A percentile compares a stretch with the other conserved stretches of the same genome.
phyloP scores from a whole-genome alignment of 2,113 vertebrate genomes.

The Tetraodon nigroviridis region DNA sequence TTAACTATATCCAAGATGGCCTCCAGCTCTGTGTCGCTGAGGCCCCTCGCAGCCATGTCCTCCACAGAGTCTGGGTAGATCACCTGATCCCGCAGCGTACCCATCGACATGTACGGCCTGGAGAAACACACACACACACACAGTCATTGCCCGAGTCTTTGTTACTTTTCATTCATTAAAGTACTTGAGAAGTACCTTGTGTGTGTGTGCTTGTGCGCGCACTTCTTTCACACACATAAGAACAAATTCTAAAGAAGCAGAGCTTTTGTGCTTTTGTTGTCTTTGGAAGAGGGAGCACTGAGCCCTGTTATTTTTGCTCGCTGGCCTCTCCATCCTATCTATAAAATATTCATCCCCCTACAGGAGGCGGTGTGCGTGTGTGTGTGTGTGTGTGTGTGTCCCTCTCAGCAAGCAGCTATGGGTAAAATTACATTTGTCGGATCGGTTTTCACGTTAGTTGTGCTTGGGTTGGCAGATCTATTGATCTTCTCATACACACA shows the following conservation, averaged over 20 bases:
- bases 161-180: constrained; percentile 10
- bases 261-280: constrained; percentile 3
- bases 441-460: neutral
- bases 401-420: neutral
- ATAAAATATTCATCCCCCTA: constrained; percentile 69
- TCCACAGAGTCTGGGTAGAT: constrained; percentile 94
- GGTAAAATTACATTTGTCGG: constrained; percentile 19
- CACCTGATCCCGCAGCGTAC: constrained; percentile 92
- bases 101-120: constrained; percentile 98
- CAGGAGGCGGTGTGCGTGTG: constrained; percentile 35
- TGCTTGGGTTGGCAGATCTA: no score
- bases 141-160: constrained; percentile 4
- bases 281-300: neutral
- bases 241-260: constrained; percentile 3
- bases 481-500: no score
- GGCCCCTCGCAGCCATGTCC: constrained; percentile 87
- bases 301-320: constrained; percentile 39
- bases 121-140: constrained; percentile 9
- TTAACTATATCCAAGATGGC: constrained; percentile 87
- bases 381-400: constrained; percentile 10
- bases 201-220: constrained; percentile 6
- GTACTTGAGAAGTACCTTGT: neutral
- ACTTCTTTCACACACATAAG: constrained; percentile 1
- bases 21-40: constrained; percentile 86
- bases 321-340: constrained; percentile 26